phyloP scores from a whole-genome alignment of 2,888 invertebrate species.

The Apamea sordens region DNA sequence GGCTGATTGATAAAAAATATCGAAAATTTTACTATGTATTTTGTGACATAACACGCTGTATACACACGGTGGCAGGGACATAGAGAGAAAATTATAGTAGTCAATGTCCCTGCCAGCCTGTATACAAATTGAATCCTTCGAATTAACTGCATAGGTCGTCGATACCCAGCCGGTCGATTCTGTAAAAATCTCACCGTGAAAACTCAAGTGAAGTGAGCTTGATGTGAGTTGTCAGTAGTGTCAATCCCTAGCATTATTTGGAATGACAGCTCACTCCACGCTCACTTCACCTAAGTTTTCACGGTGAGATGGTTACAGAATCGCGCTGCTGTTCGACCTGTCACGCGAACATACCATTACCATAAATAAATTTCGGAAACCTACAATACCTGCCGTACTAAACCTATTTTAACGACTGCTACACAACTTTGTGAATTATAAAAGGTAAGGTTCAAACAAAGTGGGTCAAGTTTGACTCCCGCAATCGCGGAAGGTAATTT shows the following conservation, averaged over 20 bases:
- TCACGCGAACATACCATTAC: slow-evolving; percentile 62
- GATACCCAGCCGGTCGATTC: too few species aligned
- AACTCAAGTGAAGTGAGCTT: too few species aligned
- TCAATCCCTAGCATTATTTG: too few species aligned
- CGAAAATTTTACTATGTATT: not conserved
- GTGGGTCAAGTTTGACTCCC: slow-evolving; percentile 70
- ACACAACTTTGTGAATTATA: slow-evolving; percentile 64
- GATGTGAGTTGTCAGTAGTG: too few species aligned
- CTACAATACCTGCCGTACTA: slow-evolving; percentile 34
- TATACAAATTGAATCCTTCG: slow-evolving; percentile 11
- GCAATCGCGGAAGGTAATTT: slow-evolving; percentile 70
- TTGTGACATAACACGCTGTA: not conserved
- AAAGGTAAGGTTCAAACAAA: slow-evolving; percentile 62
- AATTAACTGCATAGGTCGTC: slow-evolving; percentile 4
- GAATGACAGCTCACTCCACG: too few species aligned
- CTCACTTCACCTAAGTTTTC: too few species aligned
- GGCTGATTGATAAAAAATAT: not conserved
- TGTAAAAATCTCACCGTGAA: too few species aligned
- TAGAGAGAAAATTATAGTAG: too few species aligned
- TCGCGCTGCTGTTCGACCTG: too few species aligned
- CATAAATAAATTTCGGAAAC: slow-evolving; percentile 45
- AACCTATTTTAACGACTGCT: slow-evolving; percentile 67
- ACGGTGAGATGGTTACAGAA: too few species aligned
- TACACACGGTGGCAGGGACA: not conserved
- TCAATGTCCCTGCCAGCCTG: not conserved